These are phyloP conservation scores for Elanus axillaris DNA, from an alignment of 2,113 vertebrate genomes.

Conservation along the genomic window DNA sequence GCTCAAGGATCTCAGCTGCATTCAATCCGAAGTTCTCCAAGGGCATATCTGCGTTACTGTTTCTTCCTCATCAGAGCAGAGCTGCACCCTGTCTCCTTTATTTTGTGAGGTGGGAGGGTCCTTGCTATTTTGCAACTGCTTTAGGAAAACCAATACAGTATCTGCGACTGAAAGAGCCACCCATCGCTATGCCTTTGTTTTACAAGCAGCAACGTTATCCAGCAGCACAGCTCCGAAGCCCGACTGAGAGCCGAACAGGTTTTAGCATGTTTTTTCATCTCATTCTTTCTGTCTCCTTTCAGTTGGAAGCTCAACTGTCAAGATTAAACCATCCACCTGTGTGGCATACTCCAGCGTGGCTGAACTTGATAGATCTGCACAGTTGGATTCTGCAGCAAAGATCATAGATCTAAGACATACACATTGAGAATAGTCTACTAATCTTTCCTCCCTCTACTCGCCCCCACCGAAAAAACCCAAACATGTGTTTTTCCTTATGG, in stretches of 20 bases:
- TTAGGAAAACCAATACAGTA: neutral
- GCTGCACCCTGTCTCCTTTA: neutral
- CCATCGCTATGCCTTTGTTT: neutral
- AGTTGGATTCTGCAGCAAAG: conserved; percentile 57
- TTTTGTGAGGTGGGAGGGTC: neutral
- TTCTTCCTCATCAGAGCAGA: neutral
- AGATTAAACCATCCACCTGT: conserved; percentile 70
- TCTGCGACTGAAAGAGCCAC: neutral
- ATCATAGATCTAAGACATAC: neutral
- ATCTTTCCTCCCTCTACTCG: neutral
- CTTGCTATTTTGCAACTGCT: neutral
- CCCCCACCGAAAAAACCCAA: neutral
- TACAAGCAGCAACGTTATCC: neutral
- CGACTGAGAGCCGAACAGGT: conserved; percentile 31
- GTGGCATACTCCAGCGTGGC: conserved; percentile 64
- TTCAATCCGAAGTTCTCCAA: neutral
- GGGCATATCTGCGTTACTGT: neutral
- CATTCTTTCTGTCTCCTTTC: conserved; percentile 56
- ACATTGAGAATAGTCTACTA: conserved; percentile 13
- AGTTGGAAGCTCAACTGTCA: conserved; percentile 57
- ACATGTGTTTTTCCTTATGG: conserved; percentile 29
- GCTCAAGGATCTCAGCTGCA: neutral
- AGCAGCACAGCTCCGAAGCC: conserved; percentile 1
- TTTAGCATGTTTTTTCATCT: conserved; percentile 53
- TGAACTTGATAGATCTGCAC: conserved; percentile 63